A percentile compares a stretch with the other conserved stretches of the same genome.
Conservation (phyloP, 1,140 invertebrate species). For the Leptopilina boulardi region DNA sequence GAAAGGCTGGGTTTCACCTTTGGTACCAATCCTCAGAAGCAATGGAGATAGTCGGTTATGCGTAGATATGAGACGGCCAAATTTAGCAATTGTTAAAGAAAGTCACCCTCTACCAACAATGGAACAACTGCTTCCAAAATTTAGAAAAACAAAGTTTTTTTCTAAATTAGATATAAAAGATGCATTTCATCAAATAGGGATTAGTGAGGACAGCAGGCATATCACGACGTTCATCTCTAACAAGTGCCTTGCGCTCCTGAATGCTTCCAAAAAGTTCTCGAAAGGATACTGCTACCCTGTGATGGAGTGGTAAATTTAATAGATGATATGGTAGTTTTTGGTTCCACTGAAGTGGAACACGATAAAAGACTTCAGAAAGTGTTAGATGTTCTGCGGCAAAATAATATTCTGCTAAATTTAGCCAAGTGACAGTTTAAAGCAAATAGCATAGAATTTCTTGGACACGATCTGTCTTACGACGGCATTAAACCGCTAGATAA, state of each 20-base stretch:
- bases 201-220: background rate
- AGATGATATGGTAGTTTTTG: background rate
- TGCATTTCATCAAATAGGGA: background rate
- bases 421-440: background rate
- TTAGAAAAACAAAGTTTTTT: background rate
- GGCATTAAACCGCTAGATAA: background rate
- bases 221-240: background rate
- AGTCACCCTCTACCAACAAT: background rate
- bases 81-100: background rate
- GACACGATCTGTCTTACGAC: background rate
- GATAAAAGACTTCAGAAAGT: background rate
- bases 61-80: background rate
- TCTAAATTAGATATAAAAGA: background rate
- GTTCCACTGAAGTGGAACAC: background rate
- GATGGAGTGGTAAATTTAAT: background rate
- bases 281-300: background rate
- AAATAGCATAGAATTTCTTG: background rate
- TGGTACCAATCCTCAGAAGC: background rate
- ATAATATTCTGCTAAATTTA: background rate
- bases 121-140: background rate
- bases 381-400: background rate
- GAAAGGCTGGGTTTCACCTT: background rate
- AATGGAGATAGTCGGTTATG: background rate
- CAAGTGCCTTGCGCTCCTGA: background rate
- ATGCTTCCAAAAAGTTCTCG: background rate